Percentiles rank a stretch among this genome's conserved stretches.
Evolutionary conservation across 2,797 vertebrate genomes (phyloP).

Genomic region (Gymnopithys bicolor): DNA sequence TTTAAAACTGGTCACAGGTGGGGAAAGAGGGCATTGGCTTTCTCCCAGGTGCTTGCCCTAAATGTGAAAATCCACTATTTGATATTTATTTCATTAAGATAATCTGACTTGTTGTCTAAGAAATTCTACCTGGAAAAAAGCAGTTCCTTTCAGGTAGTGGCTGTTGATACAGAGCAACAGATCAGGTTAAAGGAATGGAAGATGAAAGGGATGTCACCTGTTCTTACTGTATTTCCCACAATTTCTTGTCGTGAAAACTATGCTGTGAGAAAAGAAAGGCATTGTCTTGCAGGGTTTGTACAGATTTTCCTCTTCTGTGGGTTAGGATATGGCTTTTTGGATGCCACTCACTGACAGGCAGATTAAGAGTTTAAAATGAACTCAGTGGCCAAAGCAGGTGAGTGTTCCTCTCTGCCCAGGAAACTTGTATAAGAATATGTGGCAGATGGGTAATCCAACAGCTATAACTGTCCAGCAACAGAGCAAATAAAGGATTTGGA

Average conservation of each 20-base stretch:
- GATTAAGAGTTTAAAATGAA: not conserved
- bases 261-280: not conserved
- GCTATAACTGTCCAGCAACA: not conserved
- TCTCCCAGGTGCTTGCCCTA: not conserved
- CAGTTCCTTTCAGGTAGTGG: constrained; percentile 1
- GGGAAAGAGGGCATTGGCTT: not conserved
- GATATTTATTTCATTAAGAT: not conserved
- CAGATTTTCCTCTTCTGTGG: not conserved
- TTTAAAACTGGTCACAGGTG: not conserved
- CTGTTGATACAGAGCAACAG: not conserved
- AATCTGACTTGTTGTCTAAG: not conserved
- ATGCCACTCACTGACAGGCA: not conserved
- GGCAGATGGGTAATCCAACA: constrained; percentile 18
- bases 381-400: not conserved
- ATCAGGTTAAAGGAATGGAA: not conserved
- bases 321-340: not conserved
- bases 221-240: not conserved
- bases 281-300: not conserved
- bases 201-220: not conserved
- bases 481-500: constrained; percentile 43
- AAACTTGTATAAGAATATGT: not conserved
- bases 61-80: not conserved
- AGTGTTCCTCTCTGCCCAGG: not conserved
- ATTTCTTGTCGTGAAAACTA: not conserved
- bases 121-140: not conserved